phyloP scores from a whole-genome alignment of 2,113 vertebrate genomes.

The Lanius ludovicianus region DNA sequence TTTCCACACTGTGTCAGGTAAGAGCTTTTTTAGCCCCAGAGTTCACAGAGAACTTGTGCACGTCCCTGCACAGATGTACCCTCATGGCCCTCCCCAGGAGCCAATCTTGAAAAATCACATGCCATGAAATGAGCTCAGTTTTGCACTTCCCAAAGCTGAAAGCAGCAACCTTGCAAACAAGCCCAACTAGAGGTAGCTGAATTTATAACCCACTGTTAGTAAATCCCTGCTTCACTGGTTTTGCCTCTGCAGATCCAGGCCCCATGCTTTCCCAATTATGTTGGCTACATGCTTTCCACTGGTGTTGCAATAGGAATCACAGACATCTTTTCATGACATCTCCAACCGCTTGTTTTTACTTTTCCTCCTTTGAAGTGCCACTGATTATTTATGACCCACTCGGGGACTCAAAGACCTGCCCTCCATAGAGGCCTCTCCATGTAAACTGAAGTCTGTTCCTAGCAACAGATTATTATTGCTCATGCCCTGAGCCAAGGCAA shows the following conservation, averaged over 20 bases:
- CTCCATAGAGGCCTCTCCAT: slow-evolving; percentile 18
- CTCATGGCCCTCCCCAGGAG: not conserved
- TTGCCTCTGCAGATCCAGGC: not conserved
- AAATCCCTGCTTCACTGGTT: not conserved
- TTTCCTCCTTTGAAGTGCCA: not conserved
- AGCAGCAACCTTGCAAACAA: not conserved
- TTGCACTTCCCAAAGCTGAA: not conserved
- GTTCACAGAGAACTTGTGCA: not conserved
- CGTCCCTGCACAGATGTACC: not conserved
- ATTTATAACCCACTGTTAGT: not conserved
- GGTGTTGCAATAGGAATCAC: not conserved
- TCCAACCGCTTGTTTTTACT: not conserved
- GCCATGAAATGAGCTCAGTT: not conserved
- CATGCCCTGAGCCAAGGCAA: not conserved
- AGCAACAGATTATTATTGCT: slow-evolving; percentile 54
- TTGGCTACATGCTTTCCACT: not conserved
- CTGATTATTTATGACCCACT: slow-evolving; percentile 32
- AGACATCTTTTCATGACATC: not conserved
- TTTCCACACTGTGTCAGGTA: not conserved
- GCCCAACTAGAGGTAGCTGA: not conserved
- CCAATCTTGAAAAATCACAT: not conserved
- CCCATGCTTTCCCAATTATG: not conserved
- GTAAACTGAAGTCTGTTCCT: slow-evolving; percentile 28
- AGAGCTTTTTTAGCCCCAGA: accelerated
- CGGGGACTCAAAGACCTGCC: slow-evolving; percentile 8